phyloP scores from a whole-genome alignment of 2,113 vertebrate species.

The Capricornis sumatraensis region DNA sequence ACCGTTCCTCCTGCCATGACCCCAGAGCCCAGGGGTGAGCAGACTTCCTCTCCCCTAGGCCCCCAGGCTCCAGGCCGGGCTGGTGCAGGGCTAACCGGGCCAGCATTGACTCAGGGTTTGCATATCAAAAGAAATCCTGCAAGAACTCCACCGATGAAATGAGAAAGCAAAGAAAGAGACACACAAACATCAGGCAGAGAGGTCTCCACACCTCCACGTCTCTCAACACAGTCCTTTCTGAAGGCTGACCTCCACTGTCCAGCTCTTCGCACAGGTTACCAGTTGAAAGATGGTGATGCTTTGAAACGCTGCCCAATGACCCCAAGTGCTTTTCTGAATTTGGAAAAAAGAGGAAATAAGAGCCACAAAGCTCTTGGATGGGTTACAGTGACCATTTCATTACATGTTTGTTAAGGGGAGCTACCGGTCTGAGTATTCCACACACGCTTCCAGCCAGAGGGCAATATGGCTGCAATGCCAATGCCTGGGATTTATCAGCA shows the following conservation, averaged over 20 bases:
- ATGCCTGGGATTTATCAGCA: neutral
- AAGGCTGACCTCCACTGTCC: neutral
- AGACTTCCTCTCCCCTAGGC: neutral
- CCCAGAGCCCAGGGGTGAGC: neutral
- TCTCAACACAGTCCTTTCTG: neutral
- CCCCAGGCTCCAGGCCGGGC: neutral
- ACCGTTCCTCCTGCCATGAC: neutral
- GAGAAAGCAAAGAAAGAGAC: neutral
- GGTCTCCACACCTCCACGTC: fast-evolving
- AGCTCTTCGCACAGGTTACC: fast-evolving
- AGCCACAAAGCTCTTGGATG: neutral
- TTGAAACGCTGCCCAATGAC: neutral
- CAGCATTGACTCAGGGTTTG: neutral
- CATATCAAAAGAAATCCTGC: neutral
- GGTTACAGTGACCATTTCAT: fast-evolving
- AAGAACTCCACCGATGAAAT: neutral
- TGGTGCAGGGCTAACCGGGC: neutral
- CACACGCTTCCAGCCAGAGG: neutral
- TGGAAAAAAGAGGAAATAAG: neutral
- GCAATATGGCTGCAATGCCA: neutral
- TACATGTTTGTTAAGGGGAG: fast-evolving
- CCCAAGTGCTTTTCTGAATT: neutral
- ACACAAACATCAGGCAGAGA: too few species aligned
- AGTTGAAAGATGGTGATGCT: fast-evolving
- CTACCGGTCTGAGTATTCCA: neutral